Evolutionary conservation across 2,113 vertebrate species (phyloP).

Genomic region (Boulengeromyrus knoepffleri): DNA sequence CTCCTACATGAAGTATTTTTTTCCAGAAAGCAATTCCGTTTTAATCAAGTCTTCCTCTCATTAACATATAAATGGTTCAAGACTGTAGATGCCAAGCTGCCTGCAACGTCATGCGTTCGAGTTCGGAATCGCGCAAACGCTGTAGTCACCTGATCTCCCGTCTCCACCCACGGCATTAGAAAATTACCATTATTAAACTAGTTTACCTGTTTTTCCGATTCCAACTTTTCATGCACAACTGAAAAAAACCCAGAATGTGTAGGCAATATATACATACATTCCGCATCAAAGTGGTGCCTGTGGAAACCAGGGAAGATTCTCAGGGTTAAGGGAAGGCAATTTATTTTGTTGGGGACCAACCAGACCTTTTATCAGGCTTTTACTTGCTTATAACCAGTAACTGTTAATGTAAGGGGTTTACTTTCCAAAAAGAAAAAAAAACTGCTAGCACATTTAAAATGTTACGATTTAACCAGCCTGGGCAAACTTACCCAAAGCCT

Average conservation of each 20-base stretch:
- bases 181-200: neutral
- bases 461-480: neutral
- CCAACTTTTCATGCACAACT: neutral
- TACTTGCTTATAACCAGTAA: neutral
- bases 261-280: neutral
- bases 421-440: neutral
- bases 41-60: neutral
- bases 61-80: neutral
- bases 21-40: neutral
- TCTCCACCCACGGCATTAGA: neutral
- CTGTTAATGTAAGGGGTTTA: neutral
- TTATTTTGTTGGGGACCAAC: neutral
- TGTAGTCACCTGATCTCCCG: neutral
- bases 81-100: neutral
- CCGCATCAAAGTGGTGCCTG: neutral
- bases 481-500: neutral
- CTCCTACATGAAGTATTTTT: neutral
- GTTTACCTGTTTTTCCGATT: neutral
- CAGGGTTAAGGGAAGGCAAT: neutral
- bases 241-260: neutral
- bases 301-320: neutral
- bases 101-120: neutral
- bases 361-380: neutral
- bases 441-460: neutral
- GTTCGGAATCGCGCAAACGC: neutral